Percentiles rank a stretch among this genome's conserved stretches.
phyloP scores from a whole-genome alignment of 2,888 invertebrate species.

The Dolomedes plantarius region DNA sequence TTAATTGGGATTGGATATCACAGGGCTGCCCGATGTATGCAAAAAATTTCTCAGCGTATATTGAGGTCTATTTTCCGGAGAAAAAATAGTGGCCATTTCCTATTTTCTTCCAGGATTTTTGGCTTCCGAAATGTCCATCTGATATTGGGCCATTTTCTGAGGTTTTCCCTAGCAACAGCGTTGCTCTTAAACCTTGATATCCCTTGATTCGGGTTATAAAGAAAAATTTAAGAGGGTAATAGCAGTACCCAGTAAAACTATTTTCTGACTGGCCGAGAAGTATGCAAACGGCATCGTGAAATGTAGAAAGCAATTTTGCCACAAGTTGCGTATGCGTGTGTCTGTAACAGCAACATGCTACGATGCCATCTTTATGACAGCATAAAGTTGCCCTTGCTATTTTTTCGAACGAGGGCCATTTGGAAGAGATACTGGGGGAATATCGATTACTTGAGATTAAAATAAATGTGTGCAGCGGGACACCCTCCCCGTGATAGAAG shows the following conservation, averaged over 20 bases:
- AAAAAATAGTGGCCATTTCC: no score
- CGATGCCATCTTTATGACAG: background rate
- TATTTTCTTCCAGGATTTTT: background rate
- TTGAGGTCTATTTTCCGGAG: no score
- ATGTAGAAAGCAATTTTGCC: background rate
- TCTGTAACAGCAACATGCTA: background rate
- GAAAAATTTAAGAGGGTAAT: background rate
- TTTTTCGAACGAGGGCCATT: background rate
- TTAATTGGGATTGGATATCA: no score
- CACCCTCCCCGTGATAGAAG: background rate
- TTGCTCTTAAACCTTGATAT: background rate
- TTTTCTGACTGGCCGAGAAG: background rate
- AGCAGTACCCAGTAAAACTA: background rate
- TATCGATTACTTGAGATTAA: constrained; percentile 1
- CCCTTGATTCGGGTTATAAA: background rate
- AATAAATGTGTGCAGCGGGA: background rate
- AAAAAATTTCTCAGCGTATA: no score
- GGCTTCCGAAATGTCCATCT: background rate
- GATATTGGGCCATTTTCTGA: background rate
- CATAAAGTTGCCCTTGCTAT: background rate
- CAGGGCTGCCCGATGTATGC: no score
- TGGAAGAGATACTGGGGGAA: background rate
- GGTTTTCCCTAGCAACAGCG: background rate
- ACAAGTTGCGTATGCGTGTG: background rate
- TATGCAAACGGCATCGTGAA: background rate